Evolutionary conservation across 2,888 invertebrate species (phyloP).

Genomic region (Ctenicera cuprea): DNA sequence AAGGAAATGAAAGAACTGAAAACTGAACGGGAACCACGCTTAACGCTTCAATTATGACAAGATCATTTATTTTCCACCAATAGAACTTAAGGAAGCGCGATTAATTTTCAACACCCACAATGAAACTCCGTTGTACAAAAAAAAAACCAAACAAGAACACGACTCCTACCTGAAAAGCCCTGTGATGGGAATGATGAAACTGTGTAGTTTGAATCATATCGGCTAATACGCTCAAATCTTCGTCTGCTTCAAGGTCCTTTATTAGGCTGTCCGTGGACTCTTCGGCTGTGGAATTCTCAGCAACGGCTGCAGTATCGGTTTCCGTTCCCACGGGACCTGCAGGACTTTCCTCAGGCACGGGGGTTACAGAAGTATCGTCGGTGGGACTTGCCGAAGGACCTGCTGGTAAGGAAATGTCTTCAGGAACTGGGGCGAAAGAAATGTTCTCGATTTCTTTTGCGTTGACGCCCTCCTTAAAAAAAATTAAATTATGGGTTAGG

Average conservation of each 20-base stretch:
- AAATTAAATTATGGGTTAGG: slow-evolving; percentile 27
- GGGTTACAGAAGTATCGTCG: slow-evolving; percentile 61
- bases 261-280: slow-evolving; percentile 48
- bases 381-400: slow-evolving; percentile 44
- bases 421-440: slow-evolving; percentile 54
- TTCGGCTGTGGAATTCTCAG: slow-evolving; percentile 47
- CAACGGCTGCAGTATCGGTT: slow-evolving; percentile 48
- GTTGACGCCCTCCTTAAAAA: slow-evolving; percentile 65
- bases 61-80: slow-evolving; percentile 43
- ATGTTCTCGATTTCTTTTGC: slow-evolving; percentile 66
- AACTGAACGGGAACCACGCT: slow-evolving; percentile 46
- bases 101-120: slow-evolving; percentile 36
- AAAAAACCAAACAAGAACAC: slow-evolving; percentile 29
- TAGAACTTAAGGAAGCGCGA: slow-evolving; percentile 30
- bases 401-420: slow-evolving; percentile 28
- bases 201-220: slow-evolving; percentile 81
- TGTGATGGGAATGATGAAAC: slow-evolving; percentile 78
- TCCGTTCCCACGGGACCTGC: slow-evolving; percentile 60
- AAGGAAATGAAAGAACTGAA: slow-evolving; percentile 43
- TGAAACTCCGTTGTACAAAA: slow-evolving; percentile 21
- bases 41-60: slow-evolving; percentile 46
- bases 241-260: slow-evolving; percentile 66
- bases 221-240: slow-evolving; percentile 73
- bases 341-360: slow-evolving; percentile 57
- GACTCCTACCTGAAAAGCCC: slow-evolving; percentile 80